Percentiles rank a stretch among this genome's conserved stretches.
phyloP scores from a whole-genome alignment of 2,888 invertebrate species.

The Cerceris rybyensis region DNA sequence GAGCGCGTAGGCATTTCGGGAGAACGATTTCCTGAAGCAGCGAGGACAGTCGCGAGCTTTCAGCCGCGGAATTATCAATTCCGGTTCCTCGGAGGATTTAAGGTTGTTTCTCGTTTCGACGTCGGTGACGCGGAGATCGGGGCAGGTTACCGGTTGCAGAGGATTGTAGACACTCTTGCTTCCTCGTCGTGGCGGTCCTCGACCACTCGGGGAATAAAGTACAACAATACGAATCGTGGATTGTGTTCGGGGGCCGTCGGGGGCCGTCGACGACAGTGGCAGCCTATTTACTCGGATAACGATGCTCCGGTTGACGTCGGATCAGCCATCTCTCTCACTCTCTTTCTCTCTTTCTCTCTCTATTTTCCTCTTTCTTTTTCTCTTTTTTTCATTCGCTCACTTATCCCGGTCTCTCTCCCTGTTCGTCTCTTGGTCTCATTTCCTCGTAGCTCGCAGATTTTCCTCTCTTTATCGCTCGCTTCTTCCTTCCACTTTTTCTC shows the following conservation, averaged over 20 bases:
- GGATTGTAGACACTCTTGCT: constrained; percentile 51
- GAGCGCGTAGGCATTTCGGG: constrained; percentile 12
- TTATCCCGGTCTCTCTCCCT: constrained; percentile 24
- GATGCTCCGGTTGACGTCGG: constrained; percentile 76
- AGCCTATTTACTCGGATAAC: constrained; percentile 79
- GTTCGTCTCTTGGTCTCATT: constrained; percentile 14
- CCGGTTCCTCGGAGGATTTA: constrained; percentile 50
- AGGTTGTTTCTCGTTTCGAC: constrained; percentile 54
- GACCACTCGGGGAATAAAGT: constrained; percentile 70
- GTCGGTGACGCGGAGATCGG: constrained; percentile 51
- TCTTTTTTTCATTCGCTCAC: constrained; percentile 40
- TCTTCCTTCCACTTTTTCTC: constrained; percentile 40
- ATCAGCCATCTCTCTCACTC: constrained; percentile 61
- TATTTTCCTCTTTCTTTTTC: constrained; percentile 40
- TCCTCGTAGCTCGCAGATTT: constrained; percentile 33
- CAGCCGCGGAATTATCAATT: constrained; percentile 59
- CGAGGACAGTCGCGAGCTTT: constrained; percentile 41
- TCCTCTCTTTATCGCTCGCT: constrained; percentile 34
- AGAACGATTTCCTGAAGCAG: constrained; percentile 37
- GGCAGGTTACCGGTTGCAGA: constrained; percentile 50
- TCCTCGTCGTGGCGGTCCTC: constrained; percentile 45
- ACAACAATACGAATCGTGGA: constrained; percentile 75
- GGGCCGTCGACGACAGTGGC: constrained; percentile 67
- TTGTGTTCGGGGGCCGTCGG: constrained; percentile 73
- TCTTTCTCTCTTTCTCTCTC: constrained; percentile 30